Base-by-base conservation (phyloP, 2,888 invertebrate genomes). In the Orchesellides sinensis region DNA sequence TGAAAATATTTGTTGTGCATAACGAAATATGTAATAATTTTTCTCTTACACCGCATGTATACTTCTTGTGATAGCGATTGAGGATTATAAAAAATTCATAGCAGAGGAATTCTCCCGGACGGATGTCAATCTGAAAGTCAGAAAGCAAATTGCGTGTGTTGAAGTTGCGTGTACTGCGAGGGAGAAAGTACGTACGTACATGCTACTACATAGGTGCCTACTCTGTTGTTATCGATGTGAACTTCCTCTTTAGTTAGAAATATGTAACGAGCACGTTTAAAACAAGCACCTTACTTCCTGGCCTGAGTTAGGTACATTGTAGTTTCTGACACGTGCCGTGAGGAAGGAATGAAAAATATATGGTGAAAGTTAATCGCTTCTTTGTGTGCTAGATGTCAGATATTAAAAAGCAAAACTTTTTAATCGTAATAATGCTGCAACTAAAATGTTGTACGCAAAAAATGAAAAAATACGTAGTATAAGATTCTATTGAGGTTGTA, bases 311-410 rank as follows among this genome's bases (percentile, higher is more conserved):
- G 17, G 49, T 49, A 27, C 56, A 56, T 54, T 23, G 3, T 21
- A 25, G 56, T 12, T 8, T 2, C 14, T 56, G 56, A 23, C 56
- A 56, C 56, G 56, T 23, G 56, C 56, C 56, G n/a, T 25, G 56
- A 12, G 27, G 27, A n/a, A 49, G 19, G 49, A 19, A 49, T 19
- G n/a, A n/a, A 35, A 25, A 56, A 23, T 56, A 14, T 14, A 8
- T 25, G 56, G 23, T 56, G 56, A 56, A 56, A 56, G 56, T 14
- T 56, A 27, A 56, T 56, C 56, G 23, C 25, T 56, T 56, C n/a
- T 27, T 21, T 25, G 56, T 27, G n/a, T 56, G 56, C 12, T 23
- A n/a, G n/a, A n/a, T n/a, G n/a, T n/a, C n/a, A n/a, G n/a, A n/a
- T n/a, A n/a, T n/a, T n/a, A n/a, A n/a, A n/a, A n/a, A n/a, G n/a